Base-by-base conservation (phyloP, 2,888 invertebrate species). In the Deilephila elpenor region DNA sequence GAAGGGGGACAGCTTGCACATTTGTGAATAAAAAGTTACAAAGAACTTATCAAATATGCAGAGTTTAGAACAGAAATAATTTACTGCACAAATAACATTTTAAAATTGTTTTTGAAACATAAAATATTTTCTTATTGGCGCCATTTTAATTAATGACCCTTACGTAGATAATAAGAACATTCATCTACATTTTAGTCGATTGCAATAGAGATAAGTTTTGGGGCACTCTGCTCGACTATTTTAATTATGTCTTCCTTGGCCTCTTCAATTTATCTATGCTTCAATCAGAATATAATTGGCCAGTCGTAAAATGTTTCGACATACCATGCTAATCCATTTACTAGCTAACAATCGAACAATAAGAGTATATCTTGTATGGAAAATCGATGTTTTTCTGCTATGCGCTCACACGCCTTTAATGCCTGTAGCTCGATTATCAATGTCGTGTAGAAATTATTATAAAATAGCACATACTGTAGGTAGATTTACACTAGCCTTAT, bases 191-290 rank as follows among this genome's bases (percentile, higher is more conserved):
- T 67, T 44, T 64, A 44, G 37, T 64, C 20, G 64, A 37, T 34
- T 64, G 20, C 37, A 44, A 64, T 37, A 11, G n/a, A 51, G 67
- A 67, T 67, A 67, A 67, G 25, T 51, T 64, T 37, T 37, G 64
- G 20, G 17, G 53, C 56, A 29, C 60, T 37, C 11, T 44, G 37
- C 34, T 20, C 25, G 37, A 59, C 17, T 53, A 53, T 53, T 72
- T 61, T 72, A 62, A 72, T 72, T 72, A 62, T n/a, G 20, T 53
- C 61, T 67, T 67, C 64, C 44, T 67, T 67, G 51, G 44, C 67
- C 67, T 67, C 67, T 44, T 44, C 51, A 51, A n/a, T n/a, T 67
- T 67, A 67, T 67, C 67, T 51, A 14, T 67, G 5, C 20, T 11
- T 25, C 34, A 51, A 51, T 51, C 67, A 20, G 25, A 51, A 14